These are phyloP conservation scores for Lynx canadensis DNA, from an alignment of 2,113 vertebrate species.

Conservation along the genomic window DNA sequence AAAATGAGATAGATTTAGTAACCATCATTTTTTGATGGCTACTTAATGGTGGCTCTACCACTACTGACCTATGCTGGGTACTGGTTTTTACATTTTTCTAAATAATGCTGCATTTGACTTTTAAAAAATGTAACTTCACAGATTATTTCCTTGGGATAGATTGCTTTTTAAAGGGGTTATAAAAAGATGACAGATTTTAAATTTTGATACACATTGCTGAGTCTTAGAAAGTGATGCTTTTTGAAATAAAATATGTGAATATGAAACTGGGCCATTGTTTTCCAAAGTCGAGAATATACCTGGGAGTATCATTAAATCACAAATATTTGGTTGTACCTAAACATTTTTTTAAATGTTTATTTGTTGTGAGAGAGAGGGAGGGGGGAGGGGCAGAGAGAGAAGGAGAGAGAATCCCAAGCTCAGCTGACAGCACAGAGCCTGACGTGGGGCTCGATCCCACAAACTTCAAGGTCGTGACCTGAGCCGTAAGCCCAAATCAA, in stretches of 20 bases:
- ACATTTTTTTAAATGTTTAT: background rate
- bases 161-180: background rate
- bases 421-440: too few species aligned
- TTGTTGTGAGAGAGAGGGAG: too few species aligned
- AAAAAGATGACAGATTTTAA: background rate
- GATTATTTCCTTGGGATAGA: background rate
- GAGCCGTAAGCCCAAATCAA: too few species aligned
- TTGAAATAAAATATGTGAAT: constrained; percentile 33
- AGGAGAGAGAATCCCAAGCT: too few species aligned
- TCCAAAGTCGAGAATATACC: constrained; percentile 37
- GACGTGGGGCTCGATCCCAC: too few species aligned
- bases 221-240: constrained; percentile 34
- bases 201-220: constrained; percentile 30
- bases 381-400: too few species aligned
- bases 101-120: constrained; percentile 20
- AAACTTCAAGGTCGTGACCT: too few species aligned
- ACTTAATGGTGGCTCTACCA: background rate
- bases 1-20: background rate
- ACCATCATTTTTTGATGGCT: background rate
- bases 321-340: background rate
- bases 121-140: constrained; percentile 36
- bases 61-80: background rate
- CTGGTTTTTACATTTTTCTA: constrained; percentile 32
- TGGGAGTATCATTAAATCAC: background rate
- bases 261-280: constrained; percentile 27